Conservation (phyloP, 2,797 vertebrate genomes). For the Falco rusticolus region DNA sequence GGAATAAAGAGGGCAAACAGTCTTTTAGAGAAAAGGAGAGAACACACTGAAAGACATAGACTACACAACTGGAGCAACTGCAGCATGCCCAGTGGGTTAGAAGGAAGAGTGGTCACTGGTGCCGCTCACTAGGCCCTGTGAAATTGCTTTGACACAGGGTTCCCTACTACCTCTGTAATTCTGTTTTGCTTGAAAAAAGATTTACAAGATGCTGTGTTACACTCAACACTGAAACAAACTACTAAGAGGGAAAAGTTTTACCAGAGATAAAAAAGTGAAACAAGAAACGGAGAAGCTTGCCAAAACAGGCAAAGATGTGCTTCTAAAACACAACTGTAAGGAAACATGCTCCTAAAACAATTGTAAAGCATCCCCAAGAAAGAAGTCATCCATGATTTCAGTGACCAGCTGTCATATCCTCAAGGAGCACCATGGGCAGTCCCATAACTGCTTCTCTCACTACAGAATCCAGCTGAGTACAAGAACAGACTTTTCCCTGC, state of each 20-base stretch:
- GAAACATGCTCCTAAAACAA: background rate
- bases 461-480: background rate
- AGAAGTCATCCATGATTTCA: background rate
- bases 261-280: background rate
- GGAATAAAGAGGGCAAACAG: background rate
- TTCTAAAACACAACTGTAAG: background rate
- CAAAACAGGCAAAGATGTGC: background rate
- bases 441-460: background rate
- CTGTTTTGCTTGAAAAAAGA: background rate
- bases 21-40: background rate
- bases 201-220: background rate
- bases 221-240: background rate
- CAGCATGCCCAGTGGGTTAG: background rate
- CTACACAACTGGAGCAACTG: background rate
- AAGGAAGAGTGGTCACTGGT: background rate
- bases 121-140: background rate
- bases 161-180: background rate
- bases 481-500: background rate
- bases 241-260: background rate
- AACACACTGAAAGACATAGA: background rate
- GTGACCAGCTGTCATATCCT: background rate
- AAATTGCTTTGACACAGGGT: background rate
- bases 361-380: background rate
- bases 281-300: slow-evolving; percentile 4
- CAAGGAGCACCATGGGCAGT: background rate